phyloP scores from a whole-genome alignment of 2,113 vertebrate species.

The Mustela lutreola region DNA sequence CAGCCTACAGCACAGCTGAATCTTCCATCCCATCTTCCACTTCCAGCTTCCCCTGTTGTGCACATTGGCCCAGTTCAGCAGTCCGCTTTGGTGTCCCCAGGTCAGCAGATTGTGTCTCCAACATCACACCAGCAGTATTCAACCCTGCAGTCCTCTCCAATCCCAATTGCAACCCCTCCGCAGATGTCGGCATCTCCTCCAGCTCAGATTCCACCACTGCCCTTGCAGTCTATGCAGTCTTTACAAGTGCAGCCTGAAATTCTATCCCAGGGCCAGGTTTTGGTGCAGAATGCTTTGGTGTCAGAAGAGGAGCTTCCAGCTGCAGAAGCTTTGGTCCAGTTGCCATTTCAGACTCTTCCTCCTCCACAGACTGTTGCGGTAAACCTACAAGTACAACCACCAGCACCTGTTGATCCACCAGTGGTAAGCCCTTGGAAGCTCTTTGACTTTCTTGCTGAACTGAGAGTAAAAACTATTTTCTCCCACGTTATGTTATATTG shows the following conservation, averaged over 20 bases:
- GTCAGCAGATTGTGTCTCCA: conserved; percentile 86
- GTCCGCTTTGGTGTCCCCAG: conserved; percentile 84
- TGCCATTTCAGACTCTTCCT: conserved; percentile 94
- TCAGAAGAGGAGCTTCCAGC: conserved; percentile 94
- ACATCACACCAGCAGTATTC: conserved; percentile 87
- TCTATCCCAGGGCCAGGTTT: conserved; percentile 91
- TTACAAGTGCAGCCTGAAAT: conserved; percentile 93
- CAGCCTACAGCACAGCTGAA: conserved; percentile 82
- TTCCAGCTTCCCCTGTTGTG: conserved; percentile 86
- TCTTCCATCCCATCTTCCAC: conserved; percentile 87
- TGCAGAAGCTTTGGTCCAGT: conserved; percentile 93
- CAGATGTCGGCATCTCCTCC: conserved; percentile 89
- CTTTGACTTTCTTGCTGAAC: conserved; percentile 83
- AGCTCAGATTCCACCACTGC: conserved; percentile 90
- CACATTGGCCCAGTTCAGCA: conserved; percentile 88
- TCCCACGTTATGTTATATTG: conserved; percentile 35
- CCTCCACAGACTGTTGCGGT: conserved; percentile 96
- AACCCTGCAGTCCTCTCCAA: conserved; percentile 85
- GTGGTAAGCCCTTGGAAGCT: conserved; percentile 89
- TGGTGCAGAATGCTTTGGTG: conserved; percentile 92
- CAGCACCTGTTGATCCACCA: conserved; percentile 87
- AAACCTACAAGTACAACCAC: conserved; percentile 94
- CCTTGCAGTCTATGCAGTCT: conserved; percentile 92
- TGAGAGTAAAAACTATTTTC: conserved; percentile 69
- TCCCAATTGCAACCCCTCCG: conserved; percentile 88